Evolutionary conservation across 1,140 invertebrate species (phyloP).

Genomic region (Drosophila lacertosa): DNA sequence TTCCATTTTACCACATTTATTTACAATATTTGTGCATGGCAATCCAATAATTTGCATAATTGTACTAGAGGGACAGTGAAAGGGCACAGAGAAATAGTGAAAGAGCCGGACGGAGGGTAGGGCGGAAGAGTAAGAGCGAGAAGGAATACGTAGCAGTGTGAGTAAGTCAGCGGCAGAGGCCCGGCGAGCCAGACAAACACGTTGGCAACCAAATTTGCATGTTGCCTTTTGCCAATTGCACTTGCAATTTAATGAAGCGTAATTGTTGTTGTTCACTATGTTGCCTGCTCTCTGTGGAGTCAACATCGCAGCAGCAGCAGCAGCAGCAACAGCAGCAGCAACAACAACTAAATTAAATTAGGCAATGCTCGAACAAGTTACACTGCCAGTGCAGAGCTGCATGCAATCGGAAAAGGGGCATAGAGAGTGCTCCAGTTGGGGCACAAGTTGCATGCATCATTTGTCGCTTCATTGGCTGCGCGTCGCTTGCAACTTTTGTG

Average conservation of each 20-base stretch:
- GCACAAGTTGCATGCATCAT: constrained; percentile 42
- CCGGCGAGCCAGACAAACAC: constrained; percentile 24
- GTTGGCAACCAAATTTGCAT: constrained; percentile 47
- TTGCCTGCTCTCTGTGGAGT: constrained; percentile 36
- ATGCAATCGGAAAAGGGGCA: background rate
- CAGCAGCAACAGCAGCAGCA: constrained; percentile 21
- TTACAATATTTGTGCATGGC: constrained; percentile 61
- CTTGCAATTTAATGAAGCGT: constrained; percentile 78
- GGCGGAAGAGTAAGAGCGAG: no score
- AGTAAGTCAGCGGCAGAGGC: background rate
- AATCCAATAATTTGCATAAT: constrained; percentile 77
- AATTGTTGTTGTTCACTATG: constrained; percentile 62
- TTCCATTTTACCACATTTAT: constrained; percentile 58
- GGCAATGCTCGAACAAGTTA: constrained; percentile 44
- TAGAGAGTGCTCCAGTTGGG: no score
- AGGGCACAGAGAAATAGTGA: background rate
- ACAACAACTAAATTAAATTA: constrained; percentile 55
- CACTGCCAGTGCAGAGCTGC: background rate
- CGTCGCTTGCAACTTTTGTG: constrained; percentile 20
- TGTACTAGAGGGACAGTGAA: constrained; percentile 36
- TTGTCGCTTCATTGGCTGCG: constrained; percentile 44
- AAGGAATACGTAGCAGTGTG: background rate
- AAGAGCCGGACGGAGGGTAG: background rate
- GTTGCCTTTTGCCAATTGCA: constrained; percentile 65
- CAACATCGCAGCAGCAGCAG: constrained; percentile 16